Percentiles rank a stretch among this genome's conserved stretches.
Conservation (phyloP, 2,113 vertebrate genomes). For the Phylloscopus whistleri region DNA sequence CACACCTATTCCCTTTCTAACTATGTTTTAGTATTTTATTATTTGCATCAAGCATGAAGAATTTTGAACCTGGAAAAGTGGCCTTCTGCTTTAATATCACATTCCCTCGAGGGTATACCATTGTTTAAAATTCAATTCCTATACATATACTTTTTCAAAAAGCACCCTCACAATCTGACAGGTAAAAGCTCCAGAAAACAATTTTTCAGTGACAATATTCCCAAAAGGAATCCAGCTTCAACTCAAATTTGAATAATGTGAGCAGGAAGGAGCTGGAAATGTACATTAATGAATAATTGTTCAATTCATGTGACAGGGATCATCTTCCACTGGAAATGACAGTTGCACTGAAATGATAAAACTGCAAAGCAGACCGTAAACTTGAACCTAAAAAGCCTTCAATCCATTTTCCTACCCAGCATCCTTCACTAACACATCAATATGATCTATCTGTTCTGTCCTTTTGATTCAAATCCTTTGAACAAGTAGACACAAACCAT, state of each 20-base stretch:
- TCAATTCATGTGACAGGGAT: slow-evolving; percentile 11
- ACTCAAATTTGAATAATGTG: slow-evolving; percentile 53
- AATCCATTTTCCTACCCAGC: not conserved
- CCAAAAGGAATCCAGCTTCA: slow-evolving; percentile 19
- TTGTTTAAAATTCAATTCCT: slow-evolving; percentile 12
- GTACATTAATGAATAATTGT: slow-evolving; percentile 39
- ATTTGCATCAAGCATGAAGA: not conserved
- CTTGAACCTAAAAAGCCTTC: not conserved
- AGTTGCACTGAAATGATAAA: not conserved
- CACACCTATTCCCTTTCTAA: not conserved
- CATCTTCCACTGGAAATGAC: slow-evolving; percentile 6
- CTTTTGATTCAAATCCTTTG: not conserved
- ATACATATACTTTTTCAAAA: not conserved
- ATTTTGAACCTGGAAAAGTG: not conserved
- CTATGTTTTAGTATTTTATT: not conserved
- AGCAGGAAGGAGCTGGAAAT: slow-evolving; percentile 11
- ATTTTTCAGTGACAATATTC: slow-evolving; percentile 11
- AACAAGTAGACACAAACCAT: not conserved
- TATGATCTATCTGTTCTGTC: not conserved
- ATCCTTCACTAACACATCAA: not conserved
- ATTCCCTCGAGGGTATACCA: not conserved
- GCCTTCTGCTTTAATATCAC: not conserved
- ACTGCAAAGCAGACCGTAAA: not conserved
- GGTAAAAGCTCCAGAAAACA: slow-evolving; percentile 19
- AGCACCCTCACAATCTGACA: slow-evolving; percentile 22